These are phyloP conservation scores for Babylonia areolata DNA, from an alignment of 1,140 invertebrate genomes.

Conservation along the genomic window DNA sequence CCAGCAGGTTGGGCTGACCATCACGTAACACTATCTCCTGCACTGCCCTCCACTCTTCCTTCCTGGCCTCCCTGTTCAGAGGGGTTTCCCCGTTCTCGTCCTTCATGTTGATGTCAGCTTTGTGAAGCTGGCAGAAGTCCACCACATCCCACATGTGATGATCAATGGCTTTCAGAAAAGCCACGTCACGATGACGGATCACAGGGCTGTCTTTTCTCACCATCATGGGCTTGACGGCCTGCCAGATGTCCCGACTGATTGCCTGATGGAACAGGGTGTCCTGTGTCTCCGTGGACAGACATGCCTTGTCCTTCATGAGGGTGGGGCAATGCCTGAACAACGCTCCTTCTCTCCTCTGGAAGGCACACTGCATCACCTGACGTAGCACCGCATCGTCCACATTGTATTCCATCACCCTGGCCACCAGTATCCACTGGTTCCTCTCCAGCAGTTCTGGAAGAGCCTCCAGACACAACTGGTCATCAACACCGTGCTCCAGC, in stretches of 20 bases:
- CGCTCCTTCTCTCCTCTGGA: not conserved
- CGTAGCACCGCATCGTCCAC: constrained; percentile 13
- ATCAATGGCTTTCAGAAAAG: not conserved
- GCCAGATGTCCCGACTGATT: not conserved
- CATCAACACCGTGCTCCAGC: constrained; percentile 4
- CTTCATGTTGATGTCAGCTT: constrained; percentile 18
- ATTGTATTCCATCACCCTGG: constrained; percentile 9
- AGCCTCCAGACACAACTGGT: not conserved
- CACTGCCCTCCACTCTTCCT: constrained; percentile 13
- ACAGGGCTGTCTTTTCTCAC: not conserved
- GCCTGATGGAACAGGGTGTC: not conserved
- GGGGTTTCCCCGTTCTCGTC: not conserved
- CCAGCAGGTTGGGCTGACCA: not conserved
- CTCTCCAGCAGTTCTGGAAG: constrained; percentile 18
- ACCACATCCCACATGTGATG: constrained; percentile 23
- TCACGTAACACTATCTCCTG: not conserved
- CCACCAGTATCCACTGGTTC: constrained; percentile 18
- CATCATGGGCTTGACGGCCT: not conserved
- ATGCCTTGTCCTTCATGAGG: not conserved
- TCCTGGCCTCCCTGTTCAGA: constrained; percentile 1
- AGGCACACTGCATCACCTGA: not conserved
- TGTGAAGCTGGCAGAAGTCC: not conserved
- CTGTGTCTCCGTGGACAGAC: not conserved
- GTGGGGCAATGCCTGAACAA: not conserved
- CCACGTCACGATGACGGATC: not conserved